These are phyloP conservation scores for Trinorchestia longiramus DNA, from an alignment of 1,140 invertebrate genomes.

Conservation along the genomic window DNA sequence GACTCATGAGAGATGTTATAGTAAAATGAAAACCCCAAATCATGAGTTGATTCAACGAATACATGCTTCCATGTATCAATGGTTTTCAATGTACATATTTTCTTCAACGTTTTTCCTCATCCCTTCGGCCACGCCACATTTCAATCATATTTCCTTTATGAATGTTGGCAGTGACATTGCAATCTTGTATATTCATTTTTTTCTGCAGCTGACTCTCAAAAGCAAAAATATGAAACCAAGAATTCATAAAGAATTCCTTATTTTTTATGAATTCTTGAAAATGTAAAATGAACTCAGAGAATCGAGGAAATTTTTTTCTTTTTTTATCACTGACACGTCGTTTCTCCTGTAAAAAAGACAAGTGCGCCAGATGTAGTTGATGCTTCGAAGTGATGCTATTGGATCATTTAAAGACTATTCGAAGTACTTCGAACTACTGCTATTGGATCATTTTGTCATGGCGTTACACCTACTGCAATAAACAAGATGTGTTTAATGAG, in stretches of 20 bases:
- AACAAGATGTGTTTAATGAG: background rate
- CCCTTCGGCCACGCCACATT: background rate
- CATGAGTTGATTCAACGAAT: no score
- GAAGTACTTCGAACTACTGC: no score
- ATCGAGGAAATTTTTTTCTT: background rate
- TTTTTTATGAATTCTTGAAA: background rate
- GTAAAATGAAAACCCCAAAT: no score
- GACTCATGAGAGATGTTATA: no score
- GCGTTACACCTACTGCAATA: background rate
- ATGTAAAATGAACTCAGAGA: background rate
- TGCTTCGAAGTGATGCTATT: background rate
- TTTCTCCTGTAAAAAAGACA: background rate
- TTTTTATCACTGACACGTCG: background rate
- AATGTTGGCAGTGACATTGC: background rate
- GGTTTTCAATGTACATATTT: no score
- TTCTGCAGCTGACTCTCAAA: background rate
- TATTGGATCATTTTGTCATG: background rate
- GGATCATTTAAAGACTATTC: no score
- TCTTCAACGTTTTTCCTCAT: no score
- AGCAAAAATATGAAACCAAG: background rate
- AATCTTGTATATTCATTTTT: background rate
- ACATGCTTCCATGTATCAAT: no score
- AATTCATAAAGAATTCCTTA: background rate
- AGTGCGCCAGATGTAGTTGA: background rate
- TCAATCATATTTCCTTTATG: background rate